Evolutionary conservation across 2,888 invertebrate species (phyloP), one percentile per base, ranked within the genome.

Genomic region (Troglohyphantes excavatus): DNA sequence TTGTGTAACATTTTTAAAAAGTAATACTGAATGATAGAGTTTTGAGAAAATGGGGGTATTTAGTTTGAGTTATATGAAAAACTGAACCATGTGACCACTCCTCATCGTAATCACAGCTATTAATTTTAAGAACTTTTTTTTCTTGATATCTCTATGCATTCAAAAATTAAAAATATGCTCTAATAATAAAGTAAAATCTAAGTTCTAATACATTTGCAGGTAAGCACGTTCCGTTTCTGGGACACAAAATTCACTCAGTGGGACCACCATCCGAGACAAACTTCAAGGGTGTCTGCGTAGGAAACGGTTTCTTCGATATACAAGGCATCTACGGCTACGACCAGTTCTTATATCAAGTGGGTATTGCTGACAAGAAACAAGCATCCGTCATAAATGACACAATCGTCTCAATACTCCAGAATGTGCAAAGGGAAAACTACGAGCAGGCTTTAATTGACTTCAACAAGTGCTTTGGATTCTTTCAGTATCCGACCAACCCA

Each of bases 191-290:
- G n/a, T n/a, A n/a, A n/a, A n/a, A n/a, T n/a, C n/a, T n/a, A n/a
- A n/a, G n/a, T n/a, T n/a, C n/a, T n/a, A n/a, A n/a, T n/a, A 86
- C n/a, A n/a, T n/a, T 90, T 92, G 92, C 93, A 92, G 94, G 98
- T 0, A 96, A 96, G 93, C 96, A 96, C 93, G 95, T 96, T 0
- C 98, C 98, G 0, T 96, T 97, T 0, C 93, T 97, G n/a, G 95
- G 94, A 0, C 95, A 96, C 93, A 95, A 96, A 0, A 96, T 97
- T 84, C 95, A 96, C 65, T 95, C 95, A 91, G 95, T 95, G 91
- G 95, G 95, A 92, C 94, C 94, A 9, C 93, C 92, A 6, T 95
- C 96, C 94, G 79, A 93, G 95, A 96, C 97, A n/a, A 96, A 96
- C 91, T 93, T 95, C 7, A 93, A 94, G 93, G 95, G 95, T 2